These are phyloP conservation scores for Tribolium freemani DNA, from an alignment of 2,888 invertebrate genomes.

Conservation along the genomic window DNA sequence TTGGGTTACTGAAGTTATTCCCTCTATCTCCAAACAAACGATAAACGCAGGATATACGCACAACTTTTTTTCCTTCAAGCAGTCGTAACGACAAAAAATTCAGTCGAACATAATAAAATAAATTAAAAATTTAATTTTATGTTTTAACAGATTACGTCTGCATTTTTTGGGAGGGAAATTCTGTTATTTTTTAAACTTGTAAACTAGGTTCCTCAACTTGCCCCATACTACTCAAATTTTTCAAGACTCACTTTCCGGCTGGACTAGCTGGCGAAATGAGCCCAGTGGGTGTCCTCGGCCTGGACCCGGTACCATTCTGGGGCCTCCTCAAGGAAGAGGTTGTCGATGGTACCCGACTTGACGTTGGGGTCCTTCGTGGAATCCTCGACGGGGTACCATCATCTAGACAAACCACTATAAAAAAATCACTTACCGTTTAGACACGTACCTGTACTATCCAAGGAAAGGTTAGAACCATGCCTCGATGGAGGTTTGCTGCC, in stretches of 20 bases:
- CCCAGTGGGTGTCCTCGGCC: constrained; percentile 83
- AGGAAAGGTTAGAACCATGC: constrained; percentile 91
- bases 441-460: constrained; percentile 85
- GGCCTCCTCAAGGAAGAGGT: constrained; percentile 72
- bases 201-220: not conserved
- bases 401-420: constrained; percentile 68
- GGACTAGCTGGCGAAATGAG: constrained; percentile 80
- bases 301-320: constrained; percentile 65
- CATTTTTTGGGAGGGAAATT: too few relatives aligned
- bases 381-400: constrained; percentile 87
- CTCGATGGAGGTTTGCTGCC: constrained; percentile 94
- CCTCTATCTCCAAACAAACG: too few relatives aligned
- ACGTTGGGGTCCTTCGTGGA: constrained; percentile 79
- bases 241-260: constrained; percentile 75
- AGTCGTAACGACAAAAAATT: too few relatives aligned
- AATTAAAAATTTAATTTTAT: too few relatives aligned
- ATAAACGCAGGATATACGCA: too few relatives aligned
- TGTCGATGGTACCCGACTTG: constrained; percentile 69
- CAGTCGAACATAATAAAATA: too few relatives aligned
- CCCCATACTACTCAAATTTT: not conserved
- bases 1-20: too few relatives aligned
- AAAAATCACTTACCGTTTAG: not conserved
- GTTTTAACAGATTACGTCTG: too few relatives aligned
- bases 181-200: not conserved
- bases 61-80: too few relatives aligned